Evolutionary conservation across 2,797 vertebrate species (phyloP), one percentile per base, ranked within the genome.

Genomic region (Heliangelus exortis): DNA sequence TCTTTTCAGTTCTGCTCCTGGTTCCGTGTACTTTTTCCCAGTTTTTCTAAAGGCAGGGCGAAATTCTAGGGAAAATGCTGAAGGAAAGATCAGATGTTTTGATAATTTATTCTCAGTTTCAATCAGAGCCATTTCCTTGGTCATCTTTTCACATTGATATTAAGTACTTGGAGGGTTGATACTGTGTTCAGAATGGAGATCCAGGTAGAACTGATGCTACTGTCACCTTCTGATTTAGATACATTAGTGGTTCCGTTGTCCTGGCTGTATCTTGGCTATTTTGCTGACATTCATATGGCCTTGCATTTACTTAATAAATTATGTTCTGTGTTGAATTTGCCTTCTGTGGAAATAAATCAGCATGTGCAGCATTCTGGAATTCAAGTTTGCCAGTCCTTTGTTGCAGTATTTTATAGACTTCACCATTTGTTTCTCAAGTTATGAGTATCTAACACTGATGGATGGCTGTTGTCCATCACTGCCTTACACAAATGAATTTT

Each of bases 401-500:
- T n/a, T 65, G 47, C 59, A 59, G 19, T 58, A 34, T 54, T 86
- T 72, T 69, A 20, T 55, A 87, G 48, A 23, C 9, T 69, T 51
- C 59, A 5, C 10, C 31, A 26, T 51, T 89, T 80, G 12, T 82
- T 79, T 86, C 34, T 53, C 47, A 65, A n/a, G n/a, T 77, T 92
- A 85, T 71, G 69, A 90, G 66, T 87, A 54, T 25, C 39, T 71
- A 4, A 15, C 25, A 7, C 45, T 76, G 77, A 87, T 65, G 20
- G 51, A 57, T 94, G 48, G 36, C 2, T 65, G 12, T 16, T 95
- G 47, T 68, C 92, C 75, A 68, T 78, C 55, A 61, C 18, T 86
- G 33, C 50, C 33, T 78, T 51, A 54, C 59, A 51, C 12, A 86
- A 91, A 57, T 77, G 55, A 63, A 48, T 74, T 93, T 93, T 85